Evolutionary conservation across 2,888 invertebrate genomes (phyloP), one percentile per base, ranked within the genome.

Genomic region (Phyto melanocephala): DNA sequence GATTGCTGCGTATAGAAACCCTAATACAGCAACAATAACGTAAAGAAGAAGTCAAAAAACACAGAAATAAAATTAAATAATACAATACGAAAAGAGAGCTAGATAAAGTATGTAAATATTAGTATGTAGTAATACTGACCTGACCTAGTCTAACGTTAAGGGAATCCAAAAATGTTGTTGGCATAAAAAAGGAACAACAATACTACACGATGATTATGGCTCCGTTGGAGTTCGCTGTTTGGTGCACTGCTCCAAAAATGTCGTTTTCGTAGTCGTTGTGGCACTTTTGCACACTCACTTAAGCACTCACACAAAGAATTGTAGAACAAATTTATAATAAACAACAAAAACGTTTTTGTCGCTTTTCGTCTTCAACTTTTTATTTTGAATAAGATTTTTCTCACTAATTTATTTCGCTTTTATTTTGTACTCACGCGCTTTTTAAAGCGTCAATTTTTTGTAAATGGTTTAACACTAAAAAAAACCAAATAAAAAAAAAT

Each of bases 221-320:
- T 82, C 75, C 67, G 67, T 45, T 79, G 79, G 79, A 79, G 79
- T 72, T 70, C 67, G 20, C 74, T 70, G 75, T 78, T 82, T 82
- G 74, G 78, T 78, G 74, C 78, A 74, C 52, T 78, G 78, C 70
- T 82, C 81, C 74, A 79, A 79, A 79, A 82, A 60, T 75, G 82
- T 82, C 79, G 58, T 35, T 20, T 22, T n/a, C 22, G 37, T 50
- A 33, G 65, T 52, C 50, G 50, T 24, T 20, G 7, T 40, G 28
- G 37, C 50, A 28, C 50, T 24, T n/a, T 24, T n/a, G 0, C 10
- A 52, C 67, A 67, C 54, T 67, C 47, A 60, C 15, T 67, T 40
- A 68, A 1, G 35, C 47, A 20, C 24, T 24, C 35, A 22, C 52
- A 58, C 33, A 56, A 47, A 77, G 22, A 75, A 24, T 33, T 17